These are phyloP conservation scores for Brienomyrus longianalis DNA, from an alignment of 2,113 vertebrate species.

Conservation along the genomic window DNA sequence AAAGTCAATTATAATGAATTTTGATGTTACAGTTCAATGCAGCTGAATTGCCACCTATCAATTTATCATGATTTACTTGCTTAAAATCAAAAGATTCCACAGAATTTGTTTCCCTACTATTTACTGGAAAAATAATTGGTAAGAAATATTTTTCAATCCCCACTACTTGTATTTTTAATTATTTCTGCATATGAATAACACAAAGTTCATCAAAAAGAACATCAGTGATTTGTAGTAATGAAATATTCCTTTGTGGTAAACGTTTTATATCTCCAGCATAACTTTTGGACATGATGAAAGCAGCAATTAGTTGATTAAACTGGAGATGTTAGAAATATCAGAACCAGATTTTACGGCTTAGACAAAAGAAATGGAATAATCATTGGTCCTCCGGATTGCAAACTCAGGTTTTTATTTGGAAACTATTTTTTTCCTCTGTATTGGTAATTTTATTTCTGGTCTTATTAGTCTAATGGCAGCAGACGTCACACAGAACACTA, in stretches of 20 bases:
- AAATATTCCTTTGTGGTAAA: not conserved
- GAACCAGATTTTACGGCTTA: not conserved
- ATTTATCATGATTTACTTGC: not conserved
- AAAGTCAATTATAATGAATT: not conserved
- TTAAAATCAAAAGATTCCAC: not conserved
- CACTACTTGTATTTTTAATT: not conserved
- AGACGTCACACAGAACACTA: not conserved
- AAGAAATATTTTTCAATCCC: not conserved
- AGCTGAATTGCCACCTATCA: not conserved
- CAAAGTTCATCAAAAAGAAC: not conserved
- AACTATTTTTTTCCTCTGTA: not conserved
- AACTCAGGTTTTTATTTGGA: not conserved
- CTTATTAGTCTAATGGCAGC: not conserved
- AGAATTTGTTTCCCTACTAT: not conserved
- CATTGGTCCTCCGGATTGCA: not conserved
- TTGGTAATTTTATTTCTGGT: not conserved
- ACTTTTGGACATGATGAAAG: not conserved
- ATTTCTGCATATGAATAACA: not conserved
- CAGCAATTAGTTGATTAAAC: not conserved
- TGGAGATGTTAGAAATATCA: not conserved
- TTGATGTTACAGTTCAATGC: not conserved
- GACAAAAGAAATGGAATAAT: not conserved
- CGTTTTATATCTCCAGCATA: not conserved
- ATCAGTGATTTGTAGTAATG: not conserved
- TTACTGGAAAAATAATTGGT: not conserved